phyloP scores from a whole-genome alignment of 2,113 vertebrate species.

The Peromyscus maniculatus region DNA sequence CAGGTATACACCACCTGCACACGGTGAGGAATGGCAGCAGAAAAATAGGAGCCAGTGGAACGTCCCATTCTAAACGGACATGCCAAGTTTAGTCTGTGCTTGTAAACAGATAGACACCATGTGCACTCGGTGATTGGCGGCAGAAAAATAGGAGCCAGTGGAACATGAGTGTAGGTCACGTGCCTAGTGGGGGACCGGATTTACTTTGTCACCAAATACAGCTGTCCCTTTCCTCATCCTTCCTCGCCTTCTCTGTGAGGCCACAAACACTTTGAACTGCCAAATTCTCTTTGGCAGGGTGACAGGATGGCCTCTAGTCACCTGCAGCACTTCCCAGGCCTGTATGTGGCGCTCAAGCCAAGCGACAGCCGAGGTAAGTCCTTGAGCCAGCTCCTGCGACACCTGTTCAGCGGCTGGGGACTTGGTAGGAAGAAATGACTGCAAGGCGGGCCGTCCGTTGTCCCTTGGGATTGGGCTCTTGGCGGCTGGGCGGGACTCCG shows the following conservation, averaged over 20 bases:
- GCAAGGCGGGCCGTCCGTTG: background rate
- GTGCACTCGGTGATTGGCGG: background rate
- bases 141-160: background rate
- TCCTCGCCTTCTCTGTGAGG: conserved; percentile 7
- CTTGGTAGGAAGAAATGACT: background rate
- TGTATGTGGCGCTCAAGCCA: background rate
- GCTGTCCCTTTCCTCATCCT: conserved; percentile 44
- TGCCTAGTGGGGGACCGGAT: background rate
- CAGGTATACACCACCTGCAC: background rate
- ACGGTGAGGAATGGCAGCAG: accelerated
- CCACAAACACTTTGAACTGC: background rate
- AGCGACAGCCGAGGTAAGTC: too few species aligned
- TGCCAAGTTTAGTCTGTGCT: background rate
- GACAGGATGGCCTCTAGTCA: background rate
- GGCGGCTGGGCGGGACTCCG: conserved; percentile 42
- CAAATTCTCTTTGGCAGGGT: conserved; percentile 6
- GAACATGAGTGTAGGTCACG: background rate
- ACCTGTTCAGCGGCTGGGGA: accelerated
- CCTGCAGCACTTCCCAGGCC: background rate
- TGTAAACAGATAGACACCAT: background rate
- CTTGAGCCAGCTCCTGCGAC: background rate
- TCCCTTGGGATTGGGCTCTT: background rate
- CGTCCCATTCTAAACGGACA: background rate
- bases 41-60: background rate
- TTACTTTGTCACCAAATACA: conserved; percentile 32